phyloP scores from a whole-genome alignment of 2,797 vertebrate genomes.

The Caiman crocodilus region DNA sequence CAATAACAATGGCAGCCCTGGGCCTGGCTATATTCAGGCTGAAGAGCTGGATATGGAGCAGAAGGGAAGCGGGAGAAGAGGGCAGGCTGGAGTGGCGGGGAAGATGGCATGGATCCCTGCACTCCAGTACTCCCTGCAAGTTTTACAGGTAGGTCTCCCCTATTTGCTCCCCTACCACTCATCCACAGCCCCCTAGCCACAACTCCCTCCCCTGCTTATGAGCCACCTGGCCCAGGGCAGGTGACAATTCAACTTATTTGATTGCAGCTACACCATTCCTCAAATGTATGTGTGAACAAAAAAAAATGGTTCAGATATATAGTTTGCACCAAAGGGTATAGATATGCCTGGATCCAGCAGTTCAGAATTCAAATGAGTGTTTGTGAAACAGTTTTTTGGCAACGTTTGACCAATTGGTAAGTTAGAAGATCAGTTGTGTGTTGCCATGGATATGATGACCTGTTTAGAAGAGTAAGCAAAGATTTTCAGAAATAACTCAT shows the following conservation, averaged over 20 bases:
- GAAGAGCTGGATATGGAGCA: neutral
- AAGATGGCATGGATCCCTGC: neutral
- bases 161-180: too few relatives aligned
- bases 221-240: too few relatives aligned
- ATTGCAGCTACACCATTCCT: neutral
- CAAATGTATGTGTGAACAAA: neutral
- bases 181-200: too few relatives aligned
- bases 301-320: fast-evolving
- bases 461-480: neutral
- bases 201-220: too few relatives aligned
- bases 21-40: neutral
- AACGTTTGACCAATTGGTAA: neutral
- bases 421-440: neutral
- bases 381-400: neutral
- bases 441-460: neutral
- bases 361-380: neutral
- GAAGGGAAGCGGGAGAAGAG: fast-evolving
- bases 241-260: neutral
- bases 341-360: neutral
- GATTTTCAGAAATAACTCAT: slow-evolving; percentile 13
- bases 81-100: fast-evolving
- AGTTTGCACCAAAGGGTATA: fast-evolving
- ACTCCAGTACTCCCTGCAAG: neutral
- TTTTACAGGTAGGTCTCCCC: too few relatives aligned
- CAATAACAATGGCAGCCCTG: too few relatives aligned